A percentile compares a stretch with the other conserved stretches of the same genome.
Conservation (phyloP, 2,888 invertebrate species). For the Galerucella nymphaeae region DNA sequence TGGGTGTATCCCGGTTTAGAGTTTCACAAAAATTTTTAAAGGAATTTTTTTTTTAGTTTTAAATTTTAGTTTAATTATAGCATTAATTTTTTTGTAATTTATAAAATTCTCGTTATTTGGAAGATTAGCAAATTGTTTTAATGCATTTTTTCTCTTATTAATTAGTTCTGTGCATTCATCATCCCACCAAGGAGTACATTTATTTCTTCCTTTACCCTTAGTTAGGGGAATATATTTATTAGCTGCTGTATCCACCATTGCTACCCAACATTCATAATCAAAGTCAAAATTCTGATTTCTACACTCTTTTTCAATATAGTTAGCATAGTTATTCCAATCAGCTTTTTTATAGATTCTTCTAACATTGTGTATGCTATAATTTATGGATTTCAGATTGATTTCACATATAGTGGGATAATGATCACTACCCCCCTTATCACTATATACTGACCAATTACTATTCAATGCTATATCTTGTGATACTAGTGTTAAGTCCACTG, state of each 20-base stretch:
- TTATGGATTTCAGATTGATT: too few relatives aligned
- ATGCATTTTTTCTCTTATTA: not conserved
- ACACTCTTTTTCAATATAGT: too few relatives aligned
- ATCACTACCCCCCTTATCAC: slow-evolving; percentile 3
- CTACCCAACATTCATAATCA: too few relatives aligned
- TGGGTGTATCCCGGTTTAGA: not conserved
- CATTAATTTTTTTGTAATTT: not conserved
- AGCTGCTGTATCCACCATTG: too few relatives aligned
- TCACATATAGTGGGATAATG: slow-evolving; percentile 13
- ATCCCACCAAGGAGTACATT: not conserved
- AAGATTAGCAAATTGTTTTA: not conserved
- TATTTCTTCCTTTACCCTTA: too few relatives aligned
- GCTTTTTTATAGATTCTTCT: too few relatives aligned
- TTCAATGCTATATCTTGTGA: slow-evolving; percentile 3
- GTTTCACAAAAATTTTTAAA: not conserved
- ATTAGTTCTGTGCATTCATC: not conserved
- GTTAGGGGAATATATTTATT: too few relatives aligned
- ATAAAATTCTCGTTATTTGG: not conserved
- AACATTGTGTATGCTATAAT: too few relatives aligned
- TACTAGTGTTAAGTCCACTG: not conserved
- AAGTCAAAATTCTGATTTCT: too few relatives aligned
- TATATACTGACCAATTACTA: slow-evolving; percentile 13
- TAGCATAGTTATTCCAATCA: too few relatives aligned
- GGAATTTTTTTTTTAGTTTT: not conserved
- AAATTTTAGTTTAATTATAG: not conserved